A percentile compares a stretch with the other conserved stretches of the same genome.
These are phyloP conservation scores for Stomorhina lunata DNA, from an alignment of 2,888 invertebrate genomes.

Conservation along the genomic window DNA sequence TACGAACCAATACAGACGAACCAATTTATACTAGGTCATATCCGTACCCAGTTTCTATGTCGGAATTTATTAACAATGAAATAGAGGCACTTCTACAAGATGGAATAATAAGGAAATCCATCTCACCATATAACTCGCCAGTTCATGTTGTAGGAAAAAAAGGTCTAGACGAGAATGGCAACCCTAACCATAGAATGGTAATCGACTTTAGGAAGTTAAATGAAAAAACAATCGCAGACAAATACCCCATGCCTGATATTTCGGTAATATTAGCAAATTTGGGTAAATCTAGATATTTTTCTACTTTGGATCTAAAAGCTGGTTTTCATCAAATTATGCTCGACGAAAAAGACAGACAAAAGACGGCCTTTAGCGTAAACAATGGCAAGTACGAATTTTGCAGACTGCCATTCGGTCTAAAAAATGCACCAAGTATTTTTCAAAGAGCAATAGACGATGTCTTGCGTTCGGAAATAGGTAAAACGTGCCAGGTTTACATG, in stretches of 20 bases:
- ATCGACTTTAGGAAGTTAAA: constrained; percentile 1
- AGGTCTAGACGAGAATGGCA: background rate
- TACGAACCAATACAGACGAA: background rate
- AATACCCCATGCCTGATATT: background rate
- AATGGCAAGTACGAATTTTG: constrained; percentile 74
- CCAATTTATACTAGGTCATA: background rate
- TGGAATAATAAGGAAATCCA: background rate
- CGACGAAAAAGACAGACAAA: constrained; percentile 68
- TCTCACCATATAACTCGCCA: constrained; percentile 5
- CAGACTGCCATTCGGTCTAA: constrained; percentile 15
- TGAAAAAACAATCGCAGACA: background rate
- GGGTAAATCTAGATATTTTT: constrained; percentile 5
- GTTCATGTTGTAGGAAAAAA: constrained; percentile 3
- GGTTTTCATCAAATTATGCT: constrained; percentile 30
- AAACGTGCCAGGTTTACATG: constrained; percentile 37
- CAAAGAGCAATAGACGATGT: constrained; percentile 26
- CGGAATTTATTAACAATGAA: constrained; percentile 10
- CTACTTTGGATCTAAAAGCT: background rate
- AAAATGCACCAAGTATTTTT: constrained; percentile 30
- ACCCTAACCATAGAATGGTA: constrained; percentile 8
- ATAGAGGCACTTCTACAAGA: background rate
- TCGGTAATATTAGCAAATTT: constrained; percentile 1
- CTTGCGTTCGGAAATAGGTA: constrained; percentile 3
- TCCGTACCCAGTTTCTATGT: constrained; percentile 8
- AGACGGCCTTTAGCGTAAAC: constrained; percentile 75